Percentiles rank a stretch among this genome's conserved stretches.
phyloP scores from a whole-genome alignment of 2,113 vertebrate genomes.

The Toxotes chatareus region DNA sequence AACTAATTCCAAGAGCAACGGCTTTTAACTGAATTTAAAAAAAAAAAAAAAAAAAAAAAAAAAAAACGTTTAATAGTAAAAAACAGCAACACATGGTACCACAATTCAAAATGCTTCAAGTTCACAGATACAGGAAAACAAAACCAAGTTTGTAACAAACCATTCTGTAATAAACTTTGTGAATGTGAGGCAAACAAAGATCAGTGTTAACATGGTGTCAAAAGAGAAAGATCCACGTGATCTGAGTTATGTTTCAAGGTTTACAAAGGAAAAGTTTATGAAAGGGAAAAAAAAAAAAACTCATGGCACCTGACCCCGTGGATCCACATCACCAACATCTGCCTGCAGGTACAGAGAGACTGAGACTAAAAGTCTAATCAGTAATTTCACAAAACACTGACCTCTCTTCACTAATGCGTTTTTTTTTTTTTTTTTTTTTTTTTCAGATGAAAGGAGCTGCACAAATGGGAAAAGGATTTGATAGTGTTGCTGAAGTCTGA shows the following conservation, averaged over 20 bases:
- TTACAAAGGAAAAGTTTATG: background rate
- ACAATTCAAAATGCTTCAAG: conserved; percentile 28
- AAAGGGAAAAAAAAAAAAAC: background rate
- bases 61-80: conserved; percentile 30
- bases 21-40: conserved; percentile 23
- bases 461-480: background rate
- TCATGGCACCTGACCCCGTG: background rate
- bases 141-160: background rate
- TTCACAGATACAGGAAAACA: conserved; percentile 42
- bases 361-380: background rate
- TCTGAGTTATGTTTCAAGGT: background rate
- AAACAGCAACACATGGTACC: conserved; percentile 29
- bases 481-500: background rate
- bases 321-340: background rate
- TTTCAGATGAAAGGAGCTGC: background rate
- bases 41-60: conserved; percentile 23
- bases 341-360: background rate
- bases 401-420: background rate
- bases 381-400: background rate
- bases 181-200: conserved; percentile 41
- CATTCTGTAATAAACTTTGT: background rate
- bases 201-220: conserved; percentile 3
- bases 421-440: too few species aligned
- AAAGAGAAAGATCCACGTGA: background rate
- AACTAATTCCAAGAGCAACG: background rate